Conservation (phyloP, 2,797 vertebrate genomes). For the Sternarchorhynchus goeldii region DNA sequence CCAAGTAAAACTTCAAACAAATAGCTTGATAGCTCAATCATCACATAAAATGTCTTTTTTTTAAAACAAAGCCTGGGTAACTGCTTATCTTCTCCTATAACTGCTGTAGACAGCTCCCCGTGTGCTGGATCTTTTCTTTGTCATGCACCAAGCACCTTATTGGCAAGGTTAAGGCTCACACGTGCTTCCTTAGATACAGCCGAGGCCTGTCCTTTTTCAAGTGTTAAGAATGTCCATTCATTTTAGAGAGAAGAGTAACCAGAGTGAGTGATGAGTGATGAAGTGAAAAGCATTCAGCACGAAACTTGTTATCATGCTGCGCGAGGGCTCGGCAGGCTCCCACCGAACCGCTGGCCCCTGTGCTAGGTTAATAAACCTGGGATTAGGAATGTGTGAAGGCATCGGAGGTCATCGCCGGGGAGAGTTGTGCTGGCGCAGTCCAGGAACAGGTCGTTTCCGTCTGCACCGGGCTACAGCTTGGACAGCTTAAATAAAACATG, state of each 20-base stretch:
- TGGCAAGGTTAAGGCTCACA: too few relatives aligned
- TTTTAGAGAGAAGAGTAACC: too few relatives aligned
- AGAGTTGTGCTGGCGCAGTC: background rate
- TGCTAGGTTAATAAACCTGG: conserved; percentile 26
- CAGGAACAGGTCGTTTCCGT: conserved; percentile 9
- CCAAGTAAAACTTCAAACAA: conserved; percentile 23
- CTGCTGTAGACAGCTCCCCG: too few relatives aligned
- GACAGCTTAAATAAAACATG: conserved; percentile 44
- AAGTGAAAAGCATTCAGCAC: background rate
- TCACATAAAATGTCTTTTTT: background rate
- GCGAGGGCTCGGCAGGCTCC: conserved; percentile 2
- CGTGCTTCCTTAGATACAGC: too few relatives aligned
- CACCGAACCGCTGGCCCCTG: conserved; percentile 1
- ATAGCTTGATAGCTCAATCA: conserved; percentile 5
- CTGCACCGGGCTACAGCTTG: conserved; percentile 4
- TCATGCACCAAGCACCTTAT: too few relatives aligned
- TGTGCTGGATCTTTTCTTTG: too few relatives aligned
- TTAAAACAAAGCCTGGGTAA: too few relatives aligned
- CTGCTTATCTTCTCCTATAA: too few relatives aligned
- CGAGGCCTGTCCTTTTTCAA: too few relatives aligned
- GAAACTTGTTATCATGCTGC: conserved; percentile 12
- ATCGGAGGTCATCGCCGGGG: background rate
- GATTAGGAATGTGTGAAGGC: conserved; percentile 20
- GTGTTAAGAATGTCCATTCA: background rate
- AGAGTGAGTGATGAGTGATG: background rate